phyloP scores from a whole-genome alignment of 64 coral and sea anemone species.

The Porites australiensis region DNA sequence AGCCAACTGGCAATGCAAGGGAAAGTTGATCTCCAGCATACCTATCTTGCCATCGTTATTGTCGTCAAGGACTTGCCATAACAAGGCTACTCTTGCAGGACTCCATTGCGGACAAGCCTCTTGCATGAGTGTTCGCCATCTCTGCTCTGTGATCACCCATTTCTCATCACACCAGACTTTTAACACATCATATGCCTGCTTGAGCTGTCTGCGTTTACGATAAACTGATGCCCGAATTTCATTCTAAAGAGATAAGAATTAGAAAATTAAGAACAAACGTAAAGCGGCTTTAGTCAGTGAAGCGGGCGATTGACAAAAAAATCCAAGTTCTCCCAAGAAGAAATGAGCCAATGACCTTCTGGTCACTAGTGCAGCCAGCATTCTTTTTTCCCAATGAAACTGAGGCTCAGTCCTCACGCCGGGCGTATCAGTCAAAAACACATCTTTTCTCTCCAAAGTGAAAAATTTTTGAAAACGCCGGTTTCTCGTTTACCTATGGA shows the following conservation, averaged over 20 bases:
- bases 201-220: conserved; percentile 88
- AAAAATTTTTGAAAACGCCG: no score
- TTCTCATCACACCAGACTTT: conserved; percentile 71
- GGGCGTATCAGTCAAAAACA: no score
- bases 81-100: conserved; percentile 78
- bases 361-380: no score
- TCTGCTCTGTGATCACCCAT: conserved; percentile 77
- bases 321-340: no score
- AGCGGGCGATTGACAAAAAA: no score
- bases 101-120: conserved; percentile 81
- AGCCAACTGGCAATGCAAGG: not conserved
- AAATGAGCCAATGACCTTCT: no score
- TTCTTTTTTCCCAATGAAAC: no score
- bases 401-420: no score
- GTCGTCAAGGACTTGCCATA: conserved; percentile 91
- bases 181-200: conserved; percentile 89
- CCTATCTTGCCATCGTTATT: conserved; percentile 80
- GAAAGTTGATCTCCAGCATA: not conserved
- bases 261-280: not conserved
- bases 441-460: no score
- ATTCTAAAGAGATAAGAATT: conserved; percentile 61
- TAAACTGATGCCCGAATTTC: conserved; percentile 93
- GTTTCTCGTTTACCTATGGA: no score
- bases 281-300: not conserved
- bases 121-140: conserved; percentile 73